Percentiles rank a stretch among this genome's conserved stretches.
These are phyloP conservation scores for Muraenolepis orangiensis DNA, from an alignment of 2,797 vertebrate genomes.

Conservation along the genomic window DNA sequence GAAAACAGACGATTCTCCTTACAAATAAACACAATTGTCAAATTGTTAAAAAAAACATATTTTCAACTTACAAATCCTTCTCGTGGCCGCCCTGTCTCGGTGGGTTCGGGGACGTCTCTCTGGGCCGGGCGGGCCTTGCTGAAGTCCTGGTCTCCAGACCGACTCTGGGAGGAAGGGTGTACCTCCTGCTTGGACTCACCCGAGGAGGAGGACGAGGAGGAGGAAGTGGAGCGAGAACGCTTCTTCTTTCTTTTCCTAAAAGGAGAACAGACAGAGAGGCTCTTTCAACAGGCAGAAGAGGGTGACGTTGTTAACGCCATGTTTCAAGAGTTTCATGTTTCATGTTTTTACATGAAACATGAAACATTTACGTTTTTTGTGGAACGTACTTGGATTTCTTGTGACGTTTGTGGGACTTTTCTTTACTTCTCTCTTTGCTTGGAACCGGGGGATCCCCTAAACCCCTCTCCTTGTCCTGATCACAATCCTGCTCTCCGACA, in stretches of 20 bases:
- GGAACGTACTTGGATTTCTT: slow-evolving; percentile 81
- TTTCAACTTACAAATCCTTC: slow-evolving; percentile 86
- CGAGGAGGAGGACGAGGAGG: slow-evolving; percentile 83
- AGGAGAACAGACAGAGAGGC: slow-evolving; percentile 22
- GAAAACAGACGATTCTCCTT: background rate
- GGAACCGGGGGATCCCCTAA: slow-evolving; percentile 81
- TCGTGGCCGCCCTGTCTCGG: slow-evolving; percentile 74
- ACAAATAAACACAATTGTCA: background rate
- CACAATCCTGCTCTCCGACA: slow-evolving; percentile 80
- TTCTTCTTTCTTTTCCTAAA: slow-evolving; percentile 86
- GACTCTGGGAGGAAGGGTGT: slow-evolving; percentile 50
- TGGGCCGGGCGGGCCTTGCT: slow-evolving; percentile 78
- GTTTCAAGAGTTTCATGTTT: too few species aligned
- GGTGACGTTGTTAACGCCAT: too few species aligned
- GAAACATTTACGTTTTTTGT: slow-evolving; percentile 25
- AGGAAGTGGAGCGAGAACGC: slow-evolving; percentile 86
- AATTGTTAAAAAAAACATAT: background rate
- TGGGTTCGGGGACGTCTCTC: slow-evolving; percentile 74
- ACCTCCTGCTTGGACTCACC: slow-evolving; percentile 76
- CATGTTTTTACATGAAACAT: too few species aligned
- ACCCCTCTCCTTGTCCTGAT: slow-evolving; percentile 81
- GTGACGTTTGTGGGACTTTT: slow-evolving; percentile 82
- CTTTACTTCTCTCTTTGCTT: slow-evolving; percentile 79
- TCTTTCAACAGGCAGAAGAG: slow-evolving; percentile 3
- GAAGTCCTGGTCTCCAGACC: slow-evolving; percentile 77